Base-by-base conservation (phyloP, 2,888 invertebrate genomes). In the Sminthurinus aureus region DNA sequence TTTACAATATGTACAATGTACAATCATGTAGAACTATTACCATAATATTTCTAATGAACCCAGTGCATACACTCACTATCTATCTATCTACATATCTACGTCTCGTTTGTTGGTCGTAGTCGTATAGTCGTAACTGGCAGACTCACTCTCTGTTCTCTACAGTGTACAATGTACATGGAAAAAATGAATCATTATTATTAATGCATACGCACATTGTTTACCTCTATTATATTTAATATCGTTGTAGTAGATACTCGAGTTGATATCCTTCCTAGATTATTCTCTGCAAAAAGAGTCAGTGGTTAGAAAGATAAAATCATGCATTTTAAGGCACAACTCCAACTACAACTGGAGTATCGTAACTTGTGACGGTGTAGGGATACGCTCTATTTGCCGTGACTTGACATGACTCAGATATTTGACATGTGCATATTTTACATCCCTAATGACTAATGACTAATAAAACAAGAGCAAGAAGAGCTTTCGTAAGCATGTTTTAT, bases 201-300 rank as follows among this genome's bases (percentile, higher is more conserved):
- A 76, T 24, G 76, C 22, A 76, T 22, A 22, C 73, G 24, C 76
- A 76, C 20, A 76, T 58, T 76, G 76, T 76, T 76, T 50, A 20
- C 58, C 20, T 76, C 76, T 58, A 58, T 76, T 76, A 76, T 76
- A 58, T 76, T 76, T 52, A 76, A 76, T 76, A 51, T 24, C 73
- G 52, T 38, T 38, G 38, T 38, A 38, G 38, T 38, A 26, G 50
- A 74, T 74, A 74, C 52, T 76, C 52, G 76, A 52, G 52, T 76
- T 76, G 52, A 76, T 76, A 24, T 76, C 52, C 76, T 76, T 76
- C 76, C 76, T 38, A 38, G 38, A 38, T 38, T 38, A 6, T 38
- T 38, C 38, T 38, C 38, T 6, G 38, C 38, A 38, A 38, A 38
- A 38, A 38, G 3, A 6, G 38, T 38, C 38, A 6, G 38, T 38